These are phyloP conservation scores for Picus viridis DNA, from an alignment of 2,797 vertebrate genomes.

Conservation along the genomic window DNA sequence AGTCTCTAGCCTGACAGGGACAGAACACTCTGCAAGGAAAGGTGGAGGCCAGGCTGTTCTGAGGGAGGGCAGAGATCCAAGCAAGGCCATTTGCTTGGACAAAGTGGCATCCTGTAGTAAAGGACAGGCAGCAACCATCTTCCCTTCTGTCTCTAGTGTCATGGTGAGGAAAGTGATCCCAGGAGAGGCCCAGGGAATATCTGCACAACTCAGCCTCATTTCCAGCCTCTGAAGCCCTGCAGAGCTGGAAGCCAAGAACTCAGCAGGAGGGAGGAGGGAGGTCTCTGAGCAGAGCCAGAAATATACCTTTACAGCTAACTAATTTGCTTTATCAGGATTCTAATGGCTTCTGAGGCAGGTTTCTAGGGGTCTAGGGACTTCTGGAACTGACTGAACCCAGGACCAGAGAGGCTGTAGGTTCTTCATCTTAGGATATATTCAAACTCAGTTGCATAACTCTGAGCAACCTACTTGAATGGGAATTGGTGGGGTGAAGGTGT, in stretches of 20 bases:
- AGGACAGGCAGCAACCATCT: not conserved
- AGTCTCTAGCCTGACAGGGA: not conserved
- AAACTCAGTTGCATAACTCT: not conserved
- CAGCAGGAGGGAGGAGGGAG: not conserved
- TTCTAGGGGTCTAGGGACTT: not conserved
- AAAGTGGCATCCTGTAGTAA: not conserved
- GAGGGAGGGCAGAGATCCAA: not conserved
- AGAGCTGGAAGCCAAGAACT: not conserved
- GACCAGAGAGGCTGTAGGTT: not conserved
- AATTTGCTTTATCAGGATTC: not conserved
- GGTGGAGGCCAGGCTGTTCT: not conserved
- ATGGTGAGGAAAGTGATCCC: not conserved
- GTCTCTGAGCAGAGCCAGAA: not conserved
- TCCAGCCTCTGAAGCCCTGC: not conserved
- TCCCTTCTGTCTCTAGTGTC: not conserved
- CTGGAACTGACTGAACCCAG: not conserved
- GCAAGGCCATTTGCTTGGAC: not conserved
- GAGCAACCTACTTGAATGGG: not conserved
- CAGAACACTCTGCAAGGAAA: not conserved
- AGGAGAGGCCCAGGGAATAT: not conserved
- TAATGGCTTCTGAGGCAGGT: not conserved
- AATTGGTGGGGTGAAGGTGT: not conserved
- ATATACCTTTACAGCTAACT: not conserved
- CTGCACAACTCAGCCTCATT: not conserved
- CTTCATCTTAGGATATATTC: not conserved